phyloP scores from a whole-genome alignment of 2,888 invertebrate genomes.

The Falcaria lacertinaria region DNA sequence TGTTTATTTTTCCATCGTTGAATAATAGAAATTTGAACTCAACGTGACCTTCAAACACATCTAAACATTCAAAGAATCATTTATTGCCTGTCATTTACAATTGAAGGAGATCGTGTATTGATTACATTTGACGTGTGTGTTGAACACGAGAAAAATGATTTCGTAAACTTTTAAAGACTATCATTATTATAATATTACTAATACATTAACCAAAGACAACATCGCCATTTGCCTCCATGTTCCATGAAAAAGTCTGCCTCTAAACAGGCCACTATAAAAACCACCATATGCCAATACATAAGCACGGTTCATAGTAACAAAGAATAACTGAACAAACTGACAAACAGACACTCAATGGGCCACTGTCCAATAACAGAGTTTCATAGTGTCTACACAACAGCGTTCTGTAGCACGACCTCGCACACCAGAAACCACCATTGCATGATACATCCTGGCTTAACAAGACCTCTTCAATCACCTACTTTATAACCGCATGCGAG shows the following conservation, averaged over 20 bases:
- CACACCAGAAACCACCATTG: constrained; percentile 40
- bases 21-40: neutral
- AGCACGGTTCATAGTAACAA: constrained; percentile 71
- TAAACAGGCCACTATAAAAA: neutral
- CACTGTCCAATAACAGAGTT: constrained; percentile 73
- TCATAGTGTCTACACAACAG: constrained; percentile 69
- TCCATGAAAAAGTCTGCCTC: neutral
- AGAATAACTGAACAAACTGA: constrained; percentile 60
- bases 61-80: constrained; percentile 7
- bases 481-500: constrained; percentile 24
- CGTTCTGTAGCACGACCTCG: constrained; percentile 71
- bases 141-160: neutral
- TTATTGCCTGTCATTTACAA: constrained; percentile 30
- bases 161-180: neutral
- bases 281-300: constrained; percentile 62
- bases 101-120: constrained; percentile 21
- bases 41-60: neutral
- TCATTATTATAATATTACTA: neutral
- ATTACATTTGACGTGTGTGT: neutral
- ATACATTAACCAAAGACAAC: too few species aligned
- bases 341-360: constrained; percentile 60
- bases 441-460: constrained; percentile 30
- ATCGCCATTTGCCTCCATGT: neutral
- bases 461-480: constrained; percentile 28
- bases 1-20: too few species aligned